Conservation (phyloP, 2,797 vertebrate genomes). For the Eremophila alpestris region DNA sequence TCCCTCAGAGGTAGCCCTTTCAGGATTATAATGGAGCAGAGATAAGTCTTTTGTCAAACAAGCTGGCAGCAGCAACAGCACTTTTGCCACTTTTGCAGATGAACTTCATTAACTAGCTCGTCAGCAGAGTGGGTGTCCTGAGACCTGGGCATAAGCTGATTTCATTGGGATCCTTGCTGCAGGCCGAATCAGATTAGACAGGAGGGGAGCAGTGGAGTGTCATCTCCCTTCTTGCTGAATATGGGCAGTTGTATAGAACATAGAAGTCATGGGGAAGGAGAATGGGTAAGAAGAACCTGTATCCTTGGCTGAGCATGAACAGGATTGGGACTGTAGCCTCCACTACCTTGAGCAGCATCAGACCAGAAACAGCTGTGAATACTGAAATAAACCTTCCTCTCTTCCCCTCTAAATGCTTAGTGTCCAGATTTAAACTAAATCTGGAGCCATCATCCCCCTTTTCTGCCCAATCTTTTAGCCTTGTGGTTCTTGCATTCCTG, state of each 20-base stretch:
- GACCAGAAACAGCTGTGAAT: not conserved
- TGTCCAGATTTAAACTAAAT: not conserved
- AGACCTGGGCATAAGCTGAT: not conserved
- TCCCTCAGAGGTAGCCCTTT: not conserved
- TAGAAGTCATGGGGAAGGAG: not conserved
- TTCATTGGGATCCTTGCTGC: not conserved
- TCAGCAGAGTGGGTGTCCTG: not conserved
- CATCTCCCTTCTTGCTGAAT: not conserved
- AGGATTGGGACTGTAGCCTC: not conserved
- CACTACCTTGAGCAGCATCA: not conserved
- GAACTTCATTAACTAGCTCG: not conserved
- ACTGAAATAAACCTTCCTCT: not conserved
- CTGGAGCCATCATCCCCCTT: not conserved
- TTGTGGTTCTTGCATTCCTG: not conserved
- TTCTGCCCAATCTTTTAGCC: not conserved
- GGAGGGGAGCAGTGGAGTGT: not conserved
- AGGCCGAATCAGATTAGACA: not conserved
- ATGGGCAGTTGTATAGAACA: not conserved
- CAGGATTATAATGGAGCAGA: not conserved
- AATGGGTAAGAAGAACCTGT: not conserved
- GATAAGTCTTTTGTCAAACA: not conserved
- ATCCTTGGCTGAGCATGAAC: not conserved
- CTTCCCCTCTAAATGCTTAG: not conserved
- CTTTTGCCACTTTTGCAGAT: not conserved
- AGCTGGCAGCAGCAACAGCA: not conserved